Base-by-base conservation (phyloP, 2,113 vertebrate genomes). In the Lota lota region DNA sequence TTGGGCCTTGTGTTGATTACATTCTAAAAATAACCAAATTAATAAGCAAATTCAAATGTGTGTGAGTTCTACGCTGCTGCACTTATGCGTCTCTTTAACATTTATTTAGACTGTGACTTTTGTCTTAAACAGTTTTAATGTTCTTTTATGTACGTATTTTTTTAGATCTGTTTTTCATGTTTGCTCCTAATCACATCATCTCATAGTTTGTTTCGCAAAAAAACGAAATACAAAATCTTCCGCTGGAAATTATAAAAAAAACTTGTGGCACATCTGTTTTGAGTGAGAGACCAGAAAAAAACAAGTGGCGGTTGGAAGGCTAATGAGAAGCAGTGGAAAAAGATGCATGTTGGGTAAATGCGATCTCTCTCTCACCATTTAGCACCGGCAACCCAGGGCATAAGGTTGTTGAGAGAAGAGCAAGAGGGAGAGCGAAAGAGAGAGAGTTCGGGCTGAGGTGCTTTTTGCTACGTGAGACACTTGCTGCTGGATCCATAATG, bases 251-350 rank as follows among this genome's bases (percentile, higher is more conserved):
- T 60, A 18, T 68, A 50, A 21, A 8, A 21, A 8, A 10, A 18
- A 18, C 74, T 28, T 67, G 77, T 74, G 75, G 70, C 75, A 69
- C 66, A 40, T 56, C 67, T 47, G 64, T 64, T 67, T 76, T 2
- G 0, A 33, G 7, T 33, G 33, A n/a, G 40, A 67, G 70, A 61
- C 57, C 58, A 40, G 47, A 67, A 51, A 77, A 64, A 50, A 56
- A 62, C 63, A 58, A 18, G 22, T 24, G 40, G 57, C 51, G 28
- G 66, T 62, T 59, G 75, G 61, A 22, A 60, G 67, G 40, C 40
- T 47, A 14, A 72, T 36, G 58, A n/a, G 67, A 69, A 68, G 56
- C 57, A 40, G 5, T 33, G 28, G 36, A 57, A 69, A 64, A 66
- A 76, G 53, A 58, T 80, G 72, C 66, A 72, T 70, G 67, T 61